These are phyloP conservation scores for Nematopogon swammerdamellus DNA, from an alignment of 2,888 invertebrate species.

Conservation along the genomic window DNA sequence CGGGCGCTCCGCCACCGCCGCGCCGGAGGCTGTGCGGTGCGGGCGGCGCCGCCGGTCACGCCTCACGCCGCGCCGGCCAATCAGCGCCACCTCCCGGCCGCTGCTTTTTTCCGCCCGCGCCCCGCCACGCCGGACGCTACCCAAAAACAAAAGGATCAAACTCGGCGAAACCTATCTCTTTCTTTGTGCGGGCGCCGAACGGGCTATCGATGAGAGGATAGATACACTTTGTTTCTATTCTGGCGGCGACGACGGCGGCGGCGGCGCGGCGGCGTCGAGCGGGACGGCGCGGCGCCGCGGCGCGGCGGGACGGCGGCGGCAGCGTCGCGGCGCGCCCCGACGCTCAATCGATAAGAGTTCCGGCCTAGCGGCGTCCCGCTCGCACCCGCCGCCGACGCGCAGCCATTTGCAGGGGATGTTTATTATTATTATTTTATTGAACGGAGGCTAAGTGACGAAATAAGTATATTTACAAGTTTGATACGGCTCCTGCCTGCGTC, in stretches of 20 bases:
- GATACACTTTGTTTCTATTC: constrained; percentile 39
- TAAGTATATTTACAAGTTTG: constrained; percentile 40
- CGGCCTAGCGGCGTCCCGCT: constrained; percentile 26
- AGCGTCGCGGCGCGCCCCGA: constrained; percentile 17
- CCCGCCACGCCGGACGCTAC: constrained; percentile 54
- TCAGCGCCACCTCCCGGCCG: constrained; percentile 39
- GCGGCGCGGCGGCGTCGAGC: constrained; percentile 4
- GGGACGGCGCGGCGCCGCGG: constrained; percentile 48
- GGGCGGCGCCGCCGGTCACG: constrained; percentile 7
- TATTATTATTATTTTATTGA: constrained; percentile 58
- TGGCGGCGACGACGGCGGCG: constrained; percentile 4
- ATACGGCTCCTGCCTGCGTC: neutral
- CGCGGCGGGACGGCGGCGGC: constrained; percentile 35
- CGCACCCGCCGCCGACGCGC: constrained; percentile 24
- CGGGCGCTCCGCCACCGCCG: constrained; percentile 17
- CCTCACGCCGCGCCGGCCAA: constrained; percentile 33
- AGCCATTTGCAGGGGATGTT: constrained; percentile 55
- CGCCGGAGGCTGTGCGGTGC: neutral
- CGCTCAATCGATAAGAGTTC: constrained; percentile 5
- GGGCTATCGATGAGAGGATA: constrained; percentile 54
- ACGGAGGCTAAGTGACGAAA: constrained; percentile 46
- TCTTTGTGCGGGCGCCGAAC: constrained; percentile 52
- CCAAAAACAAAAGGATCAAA: constrained; percentile 59
- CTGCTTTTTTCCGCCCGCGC: constrained; percentile 52
- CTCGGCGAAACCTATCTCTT: constrained; percentile 57